These are phyloP conservation scores for Zaprionus ghesquierei DNA, from an alignment of 1,140 invertebrate species.

Conservation along the genomic window DNA sequence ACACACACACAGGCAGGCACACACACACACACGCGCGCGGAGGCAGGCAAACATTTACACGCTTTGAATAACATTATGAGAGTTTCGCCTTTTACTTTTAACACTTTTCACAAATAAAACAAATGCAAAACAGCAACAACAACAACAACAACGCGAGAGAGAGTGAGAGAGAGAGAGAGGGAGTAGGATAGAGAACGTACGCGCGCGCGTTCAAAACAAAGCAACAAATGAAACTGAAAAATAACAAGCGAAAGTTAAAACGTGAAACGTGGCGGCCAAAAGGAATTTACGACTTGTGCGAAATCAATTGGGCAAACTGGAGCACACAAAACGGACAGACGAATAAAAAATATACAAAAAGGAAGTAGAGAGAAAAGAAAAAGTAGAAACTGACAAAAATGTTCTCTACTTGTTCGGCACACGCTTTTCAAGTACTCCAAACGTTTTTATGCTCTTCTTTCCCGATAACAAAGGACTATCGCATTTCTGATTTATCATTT, in stretches of 20 bases:
- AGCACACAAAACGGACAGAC: slow-evolving; percentile 43
- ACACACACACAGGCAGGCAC: slow-evolving; percentile 24
- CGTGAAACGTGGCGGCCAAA: too few species aligned
- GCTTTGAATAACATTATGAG: slow-evolving; percentile 77
- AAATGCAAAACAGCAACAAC: slow-evolving; percentile 16
- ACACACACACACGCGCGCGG: slow-evolving; percentile 21
- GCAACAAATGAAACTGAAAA: slow-evolving; percentile 39
- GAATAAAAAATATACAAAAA: neutral
- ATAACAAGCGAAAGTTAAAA: slow-evolving; percentile 57
- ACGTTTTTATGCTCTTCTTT: slow-evolving; percentile 25
- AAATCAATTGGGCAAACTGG: slow-evolving; percentile 73
- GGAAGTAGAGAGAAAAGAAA: too few species aligned
- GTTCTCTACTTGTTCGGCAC: neutral
- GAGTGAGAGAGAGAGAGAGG: neutral
- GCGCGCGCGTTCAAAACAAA: slow-evolving; percentile 44
- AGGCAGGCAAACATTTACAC: slow-evolving; percentile 32
- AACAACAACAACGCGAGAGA: slow-evolving; percentile 9
- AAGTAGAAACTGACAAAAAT: too few species aligned
- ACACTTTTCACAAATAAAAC: slow-evolving; percentile 49
- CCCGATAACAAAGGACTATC: neutral
- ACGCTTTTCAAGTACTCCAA: neutral
- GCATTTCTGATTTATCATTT: slow-evolving; percentile 59
- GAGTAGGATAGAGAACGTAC: neutral
- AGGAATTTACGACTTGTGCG: slow-evolving; percentile 75
- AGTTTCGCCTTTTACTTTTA: slow-evolving; percentile 65